Conservation (phyloP, 2,888 invertebrate genomes). For the Mylabris sibirica region DNA sequence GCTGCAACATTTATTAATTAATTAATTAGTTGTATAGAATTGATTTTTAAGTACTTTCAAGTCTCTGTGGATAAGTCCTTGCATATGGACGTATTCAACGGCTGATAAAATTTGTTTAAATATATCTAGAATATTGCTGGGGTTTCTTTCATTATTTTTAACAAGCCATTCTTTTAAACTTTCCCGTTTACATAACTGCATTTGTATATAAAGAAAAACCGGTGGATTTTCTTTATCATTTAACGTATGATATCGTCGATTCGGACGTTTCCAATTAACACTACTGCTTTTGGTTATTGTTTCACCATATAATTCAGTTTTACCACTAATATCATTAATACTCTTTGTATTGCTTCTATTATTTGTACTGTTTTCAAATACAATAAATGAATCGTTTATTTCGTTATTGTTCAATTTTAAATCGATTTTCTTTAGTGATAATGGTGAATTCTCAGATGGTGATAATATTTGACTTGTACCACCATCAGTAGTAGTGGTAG, state of each 20-base stretch:
- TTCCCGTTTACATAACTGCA: conserved; percentile 91
- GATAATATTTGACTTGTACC: conserved; percentile 43
- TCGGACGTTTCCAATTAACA: conserved; percentile 50
- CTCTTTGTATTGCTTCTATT: conserved; percentile 1
- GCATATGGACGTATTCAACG: conserved; percentile 93
- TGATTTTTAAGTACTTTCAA: conserved; percentile 74
- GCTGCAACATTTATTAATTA: conserved; percentile 60
- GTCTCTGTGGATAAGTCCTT: conserved; percentile 94
- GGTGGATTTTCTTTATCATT: conserved; percentile 42
- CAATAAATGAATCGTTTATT: conserved; percentile 35
- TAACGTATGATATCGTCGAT: conserved; percentile 55
- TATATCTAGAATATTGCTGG: conserved; percentile 69
- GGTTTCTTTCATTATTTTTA: conserved; percentile 64
- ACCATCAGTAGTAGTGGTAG: conserved; percentile 22
- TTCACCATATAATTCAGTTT: conserved; percentile 18
- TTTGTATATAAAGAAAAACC: conserved; percentile 93
- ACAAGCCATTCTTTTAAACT: conserved; percentile 92
- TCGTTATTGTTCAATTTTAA: conserved; percentile 13
- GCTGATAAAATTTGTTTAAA: conserved; percentile 93
- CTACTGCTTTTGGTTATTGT: neutral
- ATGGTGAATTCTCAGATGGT: conserved; percentile 39
- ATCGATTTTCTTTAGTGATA: neutral
- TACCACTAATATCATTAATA: conserved; percentile 12
- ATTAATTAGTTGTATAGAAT: conserved; percentile 13
- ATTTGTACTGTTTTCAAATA: conserved; percentile 23